Evolutionary conservation across 2,888 invertebrate genomes (phyloP).

Genomic region (Phragmatobia fuliginosa): DNA sequence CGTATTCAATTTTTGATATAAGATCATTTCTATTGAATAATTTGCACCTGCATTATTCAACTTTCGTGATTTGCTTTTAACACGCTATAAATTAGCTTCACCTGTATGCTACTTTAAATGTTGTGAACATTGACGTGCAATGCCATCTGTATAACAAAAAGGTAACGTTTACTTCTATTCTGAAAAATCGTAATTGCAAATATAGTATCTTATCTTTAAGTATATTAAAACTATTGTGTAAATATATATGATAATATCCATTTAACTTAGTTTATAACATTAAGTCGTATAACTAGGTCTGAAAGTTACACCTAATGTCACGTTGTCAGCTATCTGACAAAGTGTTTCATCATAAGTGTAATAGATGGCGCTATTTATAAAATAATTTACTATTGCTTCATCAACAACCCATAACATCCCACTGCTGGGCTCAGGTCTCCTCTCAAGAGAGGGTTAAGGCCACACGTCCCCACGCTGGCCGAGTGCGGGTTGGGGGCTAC

Average conservation of each 20-base stretch:
- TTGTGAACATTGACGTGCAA: background rate
- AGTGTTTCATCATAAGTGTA: conserved; percentile 22
- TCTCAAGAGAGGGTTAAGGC: too few species aligned
- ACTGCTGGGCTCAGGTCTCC: too few species aligned
- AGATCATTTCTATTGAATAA: background rate
- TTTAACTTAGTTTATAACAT: too few species aligned
- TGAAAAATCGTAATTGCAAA: background rate
- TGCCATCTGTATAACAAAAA: background rate
- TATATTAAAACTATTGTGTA: background rate
- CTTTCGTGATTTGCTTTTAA: background rate
- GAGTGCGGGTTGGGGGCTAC: too few species aligned
- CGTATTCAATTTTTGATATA: background rate
- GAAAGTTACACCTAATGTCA: background rate
- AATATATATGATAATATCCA: too few species aligned
- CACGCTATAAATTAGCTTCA: too few species aligned
- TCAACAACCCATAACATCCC: too few species aligned
- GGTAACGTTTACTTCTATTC: background rate
- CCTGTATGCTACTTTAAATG: background rate
- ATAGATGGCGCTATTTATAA: conserved; percentile 55
- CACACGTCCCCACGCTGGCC: too few species aligned
- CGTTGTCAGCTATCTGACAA: background rate
- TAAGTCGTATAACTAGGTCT: background rate
- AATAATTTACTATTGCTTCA: too few species aligned
- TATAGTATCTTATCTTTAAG: background rate
- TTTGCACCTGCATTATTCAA: background rate